Percentiles rank a stretch among this genome's conserved stretches.
Conservation (phyloP, 2,888 invertebrate species). For the Hypsopygia costalis region DNA sequence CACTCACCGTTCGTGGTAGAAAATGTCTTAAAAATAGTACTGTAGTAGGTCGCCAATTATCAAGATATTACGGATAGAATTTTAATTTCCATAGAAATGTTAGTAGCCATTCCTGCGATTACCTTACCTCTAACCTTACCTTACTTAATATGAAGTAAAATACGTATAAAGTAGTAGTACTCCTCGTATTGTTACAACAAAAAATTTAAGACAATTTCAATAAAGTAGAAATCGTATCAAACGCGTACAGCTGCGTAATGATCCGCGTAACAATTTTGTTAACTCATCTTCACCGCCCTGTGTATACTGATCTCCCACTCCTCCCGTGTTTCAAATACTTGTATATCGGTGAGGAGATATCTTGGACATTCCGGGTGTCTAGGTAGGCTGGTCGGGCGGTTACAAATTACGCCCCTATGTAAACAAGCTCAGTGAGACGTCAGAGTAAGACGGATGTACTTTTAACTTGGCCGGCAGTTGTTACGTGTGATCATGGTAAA, state of each 20-base stretch:
- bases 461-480: conserved; percentile 37
- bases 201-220: conserved; percentile 3
- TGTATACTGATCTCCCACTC: conserved; percentile 21
- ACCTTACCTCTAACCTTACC: no score
- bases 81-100: no score
- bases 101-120: no score
- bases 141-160: no score
- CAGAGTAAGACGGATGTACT: conserved; percentile 52
- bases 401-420: conserved; percentile 43
- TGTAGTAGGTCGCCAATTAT: no score
- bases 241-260: conserved; percentile 47
- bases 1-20: no score
- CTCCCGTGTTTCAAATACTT: conserved; percentile 1
- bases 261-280: conserved; percentile 54
- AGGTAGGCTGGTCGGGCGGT: conserved; percentile 21
- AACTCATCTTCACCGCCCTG: conserved; percentile 45
- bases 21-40: no score
- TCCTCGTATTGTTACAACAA: no score
- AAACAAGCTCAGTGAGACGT: conserved; percentile 51
- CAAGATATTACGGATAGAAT: no score
- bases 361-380: conserved; percentile 12
- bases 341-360: conserved; percentile 11
- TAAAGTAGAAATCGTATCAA: conserved; percentile 37
- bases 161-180: no score
- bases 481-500: conserved; percentile 7